phyloP scores from a whole-genome alignment of 1,140 invertebrate genomes.

The Araneus ventricosus region DNA sequence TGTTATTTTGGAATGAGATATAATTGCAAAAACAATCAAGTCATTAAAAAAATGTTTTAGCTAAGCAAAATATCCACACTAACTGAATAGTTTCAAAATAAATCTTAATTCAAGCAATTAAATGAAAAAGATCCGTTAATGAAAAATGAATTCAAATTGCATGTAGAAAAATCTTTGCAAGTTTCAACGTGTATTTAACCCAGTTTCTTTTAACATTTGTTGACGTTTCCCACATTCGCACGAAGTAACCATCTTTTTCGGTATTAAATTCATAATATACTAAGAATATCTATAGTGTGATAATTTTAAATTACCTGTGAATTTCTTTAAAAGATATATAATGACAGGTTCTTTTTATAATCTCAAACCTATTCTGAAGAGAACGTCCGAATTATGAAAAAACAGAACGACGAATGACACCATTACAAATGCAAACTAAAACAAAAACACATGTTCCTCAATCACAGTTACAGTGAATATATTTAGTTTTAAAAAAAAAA shows the following conservation, averaged over 20 bases:
- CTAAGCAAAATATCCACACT: no score
- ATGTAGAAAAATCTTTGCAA: no score
- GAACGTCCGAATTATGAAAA: not conserved
- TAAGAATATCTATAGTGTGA: no score
- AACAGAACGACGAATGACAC: conserved; percentile 13
- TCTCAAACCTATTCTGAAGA: not conserved
- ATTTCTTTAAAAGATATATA: not conserved
- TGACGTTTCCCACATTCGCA: not conserved
- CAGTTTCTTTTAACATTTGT: not conserved
- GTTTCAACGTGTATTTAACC: no score
- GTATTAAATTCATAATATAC: not conserved
- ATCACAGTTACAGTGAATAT: not conserved
- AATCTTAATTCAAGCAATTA: no score
- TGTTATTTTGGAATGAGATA: no score
- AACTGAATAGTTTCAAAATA: no score
- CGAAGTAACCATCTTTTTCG: not conserved
- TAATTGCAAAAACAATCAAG: no score
- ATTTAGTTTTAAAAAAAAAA: no score
- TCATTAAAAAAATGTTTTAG: no score
- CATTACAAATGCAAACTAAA: conserved; percentile 2
- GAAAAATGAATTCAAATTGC: no score
- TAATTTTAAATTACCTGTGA: not conserved
- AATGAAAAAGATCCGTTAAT: no score
- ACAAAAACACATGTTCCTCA: not conserved
- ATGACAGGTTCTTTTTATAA: not conserved